A percentile compares a stretch with the other conserved stretches of the same genome.
phyloP scores from a whole-genome alignment of 2,888 invertebrate genomes.

The Pseudanteris insignis region DNA sequence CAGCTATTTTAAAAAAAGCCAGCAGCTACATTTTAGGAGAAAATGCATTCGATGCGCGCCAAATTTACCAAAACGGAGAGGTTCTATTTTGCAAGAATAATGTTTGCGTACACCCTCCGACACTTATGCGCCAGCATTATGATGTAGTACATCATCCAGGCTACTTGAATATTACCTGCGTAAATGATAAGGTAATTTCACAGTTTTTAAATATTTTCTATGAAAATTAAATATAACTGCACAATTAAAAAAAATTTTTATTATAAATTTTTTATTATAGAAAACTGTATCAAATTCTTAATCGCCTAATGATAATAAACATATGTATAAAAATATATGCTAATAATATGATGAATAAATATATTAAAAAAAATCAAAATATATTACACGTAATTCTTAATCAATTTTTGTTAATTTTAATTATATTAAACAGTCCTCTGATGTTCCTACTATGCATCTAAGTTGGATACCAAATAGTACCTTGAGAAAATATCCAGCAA shows the following conservation, averaged over 20 bases:
- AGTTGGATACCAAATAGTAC: slow-evolving; percentile 96
- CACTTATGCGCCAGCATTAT: slow-evolving; percentile 80
- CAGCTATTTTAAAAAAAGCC: slow-evolving; percentile 79
- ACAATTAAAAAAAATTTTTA: too few relatives aligned
- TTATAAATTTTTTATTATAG: too few relatives aligned
- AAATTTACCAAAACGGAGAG: slow-evolving; percentile 82
- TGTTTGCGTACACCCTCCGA: slow-evolving; percentile 95
- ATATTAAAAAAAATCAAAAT: too few relatives aligned
- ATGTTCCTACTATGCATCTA: slow-evolving; percentile 83
- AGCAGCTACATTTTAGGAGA: slow-evolving; percentile 81
- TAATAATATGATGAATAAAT: too few relatives aligned
- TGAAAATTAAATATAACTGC: too few relatives aligned
- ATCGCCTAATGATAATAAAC: too few relatives aligned
- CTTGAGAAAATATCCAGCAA: slow-evolving; percentile 83
- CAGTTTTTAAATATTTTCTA: neutral
- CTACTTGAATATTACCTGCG: slow-evolving; percentile 88
- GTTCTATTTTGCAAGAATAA: slow-evolving; percentile 93
- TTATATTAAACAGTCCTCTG: too few relatives aligned
- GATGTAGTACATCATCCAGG: slow-evolving; percentile 91
- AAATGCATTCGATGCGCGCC: slow-evolving; percentile 65
- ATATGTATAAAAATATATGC: too few relatives aligned
- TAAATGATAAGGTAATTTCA: slow-evolving; percentile 72
- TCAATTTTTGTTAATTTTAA: too few relatives aligned
- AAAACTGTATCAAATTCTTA: too few relatives aligned
- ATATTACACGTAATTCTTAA: too few relatives aligned